These are phyloP conservation scores for rat (Rattus norvegicus) DNA, from an alignment of 2,113 vertebrate species.

Conservation along the genomic window GRCr8 NC_086027.1:116523001-116523500, in stretches of 20 bases:
- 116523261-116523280: background rate
- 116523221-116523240: background rate
- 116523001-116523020: background rate
- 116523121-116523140: no score
- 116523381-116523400: background rate
- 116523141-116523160: background rate
- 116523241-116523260: background rate
- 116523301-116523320: background rate
- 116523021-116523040: background rate
- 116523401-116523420: background rate
- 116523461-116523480: no score
- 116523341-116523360: background rate
- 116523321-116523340: background rate
- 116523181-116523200: background rate
- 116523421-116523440: background rate
- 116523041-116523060: background rate
- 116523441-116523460: background rate
- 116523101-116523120: background rate
- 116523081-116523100: fast-evolving
- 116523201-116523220: background rate
- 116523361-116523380: background rate
- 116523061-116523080: fast-evolving
- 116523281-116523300: background rate
- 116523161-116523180: background rate
- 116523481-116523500: background rate